phyloP scores from a whole-genome alignment of 2,888 invertebrate genomes.

The Troides oblongomaculatus region DNA sequence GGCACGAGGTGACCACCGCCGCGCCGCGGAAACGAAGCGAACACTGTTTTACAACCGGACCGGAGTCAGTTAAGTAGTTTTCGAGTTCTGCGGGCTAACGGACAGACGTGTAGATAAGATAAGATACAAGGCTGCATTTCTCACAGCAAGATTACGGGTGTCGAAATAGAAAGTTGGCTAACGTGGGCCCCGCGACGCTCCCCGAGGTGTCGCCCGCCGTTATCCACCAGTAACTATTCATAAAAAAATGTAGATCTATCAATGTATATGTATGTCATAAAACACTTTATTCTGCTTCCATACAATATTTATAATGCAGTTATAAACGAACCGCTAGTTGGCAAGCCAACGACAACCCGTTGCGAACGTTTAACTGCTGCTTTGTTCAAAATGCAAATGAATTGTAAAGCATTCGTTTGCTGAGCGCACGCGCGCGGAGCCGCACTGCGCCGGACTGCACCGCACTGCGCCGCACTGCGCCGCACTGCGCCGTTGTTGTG shows the following conservation, averaged over 20 bases:
- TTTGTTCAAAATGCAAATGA: neutral
- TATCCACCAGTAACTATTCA: neutral
- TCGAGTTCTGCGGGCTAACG: slow-evolving; percentile 19
- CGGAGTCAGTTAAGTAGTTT: slow-evolving; percentile 22
- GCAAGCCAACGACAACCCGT: neutral
- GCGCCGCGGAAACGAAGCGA: neutral
- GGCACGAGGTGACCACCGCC: too few species aligned
- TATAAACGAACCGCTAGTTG: too few species aligned
- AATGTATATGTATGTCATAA: too few species aligned
- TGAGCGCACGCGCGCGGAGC: neutral
- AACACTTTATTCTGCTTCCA: too few species aligned
- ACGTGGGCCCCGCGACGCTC: neutral
- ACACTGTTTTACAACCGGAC: slow-evolving; percentile 10
- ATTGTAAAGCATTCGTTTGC: neutral
- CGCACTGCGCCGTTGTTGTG: neutral
- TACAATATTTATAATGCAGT: too few species aligned
- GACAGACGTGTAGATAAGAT: slow-evolving; percentile 26
- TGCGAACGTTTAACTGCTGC: neutral
- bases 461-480: neutral
- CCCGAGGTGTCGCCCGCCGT: neutral
- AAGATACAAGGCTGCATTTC: slow-evolving; percentile 26
- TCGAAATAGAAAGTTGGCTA: slow-evolving; percentile 29
- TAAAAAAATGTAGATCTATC: neutral
- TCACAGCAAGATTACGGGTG: slow-evolving; percentile 20
- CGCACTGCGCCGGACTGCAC: neutral